Base-by-base conservation (phyloP, 1,140 invertebrate genomes). In the Ceratina japonica region DNA sequence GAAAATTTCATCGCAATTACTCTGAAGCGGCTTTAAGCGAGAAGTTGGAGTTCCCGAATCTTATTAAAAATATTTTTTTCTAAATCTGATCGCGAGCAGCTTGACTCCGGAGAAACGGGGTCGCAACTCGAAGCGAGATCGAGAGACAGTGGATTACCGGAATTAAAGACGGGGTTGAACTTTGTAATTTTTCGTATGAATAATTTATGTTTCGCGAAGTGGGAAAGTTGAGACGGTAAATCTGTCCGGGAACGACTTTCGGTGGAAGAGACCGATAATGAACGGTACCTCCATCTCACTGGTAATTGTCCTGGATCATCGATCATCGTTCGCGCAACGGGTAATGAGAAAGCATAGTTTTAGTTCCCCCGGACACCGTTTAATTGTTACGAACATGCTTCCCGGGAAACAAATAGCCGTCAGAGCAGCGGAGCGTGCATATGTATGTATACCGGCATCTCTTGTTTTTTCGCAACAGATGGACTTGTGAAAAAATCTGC, bases 261-360 rank as follows among this genome's bases (percentile, higher is more conserved):
- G 18, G 27, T 37, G 13, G 27, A 16, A 44, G 16, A 24, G 16
- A 52, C 70, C 75, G 51, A 22, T 63, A 61, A 54, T 44, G 27
- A 49, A 63, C 68, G 49, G 37, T 44, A 44, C 37, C 10, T 44
- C 1, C 37, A 8, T 44, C 37, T 52, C 8, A 1, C 69, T 24
- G 12, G 22, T 78, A 78, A 78, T 78, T 62, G 49, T 52, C 27
- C 22, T 8, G 16, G 69, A 54, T 44, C 27, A 56, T 78, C 75
- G 75, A 78, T 78, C 75, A 78, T 78, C 69, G 68, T 77, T 71
- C 27, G 49, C 59, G 59, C 16, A 59, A 18, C 70, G 8, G 61
- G 1, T 74, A 65, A 79, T 79, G 52, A 79, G 77, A 66, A 74
- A 65, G 70, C 62, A 61, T 66, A 73, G 77, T 10, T 44, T 44